Conservation (phyloP, 2,113 vertebrate species). For the Nothobranchius kuhntae region DNA sequence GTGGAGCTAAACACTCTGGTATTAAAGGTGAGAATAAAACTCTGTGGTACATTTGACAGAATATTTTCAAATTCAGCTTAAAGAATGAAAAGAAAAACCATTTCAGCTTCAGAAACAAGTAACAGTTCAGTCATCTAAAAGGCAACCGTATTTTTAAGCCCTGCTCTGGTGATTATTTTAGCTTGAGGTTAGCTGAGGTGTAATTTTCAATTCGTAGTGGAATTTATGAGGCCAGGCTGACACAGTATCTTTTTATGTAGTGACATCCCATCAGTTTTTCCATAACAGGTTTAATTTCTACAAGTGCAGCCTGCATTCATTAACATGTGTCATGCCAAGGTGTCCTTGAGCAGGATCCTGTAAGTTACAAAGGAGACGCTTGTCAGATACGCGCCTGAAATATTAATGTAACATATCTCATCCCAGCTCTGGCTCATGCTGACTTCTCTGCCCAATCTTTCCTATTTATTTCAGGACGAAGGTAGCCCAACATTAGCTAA, state of each 20-base stretch:
- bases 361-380: conserved; percentile 45
- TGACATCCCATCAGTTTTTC: conserved; percentile 13
- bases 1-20: conserved; percentile 13
- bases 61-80: neutral
- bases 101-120: neutral
- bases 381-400: conserved; percentile 55
- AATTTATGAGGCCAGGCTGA: conserved; percentile 5
- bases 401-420: conserved; percentile 49
- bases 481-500: conserved; percentile 49
- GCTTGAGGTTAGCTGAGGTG: neutral
- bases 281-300: conserved; percentile 6
- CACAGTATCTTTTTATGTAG: conserved; percentile 8
- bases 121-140: neutral
- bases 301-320: conserved; percentile 30
- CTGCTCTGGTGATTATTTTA: neutral
- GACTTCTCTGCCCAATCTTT: conserved; percentile 35
- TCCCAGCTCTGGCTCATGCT: conserved; percentile 34
- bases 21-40: conserved; percentile 9
- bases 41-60: neutral
- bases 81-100: neutral
- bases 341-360: conserved; percentile 44
- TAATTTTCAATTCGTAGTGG: conserved; percentile 6
- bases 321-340: conserved; percentile 37
- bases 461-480: conserved; percentile 45
- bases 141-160: neutral